Conservation (phyloP, 2,113 vertebrate species). For the Paradisaea rubra region DNA sequence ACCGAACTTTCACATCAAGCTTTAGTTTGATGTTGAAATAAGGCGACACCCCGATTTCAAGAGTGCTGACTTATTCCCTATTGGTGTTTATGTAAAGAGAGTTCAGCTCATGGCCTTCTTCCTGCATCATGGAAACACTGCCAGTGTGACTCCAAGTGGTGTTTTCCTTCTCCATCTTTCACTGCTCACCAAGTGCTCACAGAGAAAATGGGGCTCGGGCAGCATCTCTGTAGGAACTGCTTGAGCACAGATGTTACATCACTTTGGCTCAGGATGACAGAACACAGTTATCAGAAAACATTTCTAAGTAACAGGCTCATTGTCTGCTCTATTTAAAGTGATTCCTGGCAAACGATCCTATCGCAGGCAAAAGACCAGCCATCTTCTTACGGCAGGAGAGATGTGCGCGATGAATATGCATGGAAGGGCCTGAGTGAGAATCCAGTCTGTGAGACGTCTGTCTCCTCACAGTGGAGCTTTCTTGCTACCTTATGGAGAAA, state of each 20-base stretch:
- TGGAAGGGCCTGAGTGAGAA: neutral
- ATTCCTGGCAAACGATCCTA: neutral
- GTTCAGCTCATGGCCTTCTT: neutral
- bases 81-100: slow-evolving; percentile 8
- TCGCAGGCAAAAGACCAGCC: neutral
- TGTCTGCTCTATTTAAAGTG: neutral
- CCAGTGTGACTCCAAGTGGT: neutral
- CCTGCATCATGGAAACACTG: neutral
- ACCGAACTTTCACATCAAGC: slow-evolving; percentile 37
- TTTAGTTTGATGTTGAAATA: slow-evolving; percentile 46
- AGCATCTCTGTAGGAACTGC: neutral
- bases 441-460: neutral
- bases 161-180: neutral
- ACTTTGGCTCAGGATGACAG: neutral
- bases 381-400: neutral
- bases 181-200: neutral
- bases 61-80: slow-evolving; percentile 36
- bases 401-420: neutral
- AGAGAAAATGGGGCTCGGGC: neutral
- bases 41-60: neutral
- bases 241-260: neutral
- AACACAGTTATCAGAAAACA: neutral
- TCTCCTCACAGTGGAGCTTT: neutral
- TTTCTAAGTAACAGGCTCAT: neutral
- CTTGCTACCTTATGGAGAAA: neutral